These are phyloP conservation scores for Phragmatobia fuliginosa DNA, from an alignment of 2,888 invertebrate species.

Conservation along the genomic window DNA sequence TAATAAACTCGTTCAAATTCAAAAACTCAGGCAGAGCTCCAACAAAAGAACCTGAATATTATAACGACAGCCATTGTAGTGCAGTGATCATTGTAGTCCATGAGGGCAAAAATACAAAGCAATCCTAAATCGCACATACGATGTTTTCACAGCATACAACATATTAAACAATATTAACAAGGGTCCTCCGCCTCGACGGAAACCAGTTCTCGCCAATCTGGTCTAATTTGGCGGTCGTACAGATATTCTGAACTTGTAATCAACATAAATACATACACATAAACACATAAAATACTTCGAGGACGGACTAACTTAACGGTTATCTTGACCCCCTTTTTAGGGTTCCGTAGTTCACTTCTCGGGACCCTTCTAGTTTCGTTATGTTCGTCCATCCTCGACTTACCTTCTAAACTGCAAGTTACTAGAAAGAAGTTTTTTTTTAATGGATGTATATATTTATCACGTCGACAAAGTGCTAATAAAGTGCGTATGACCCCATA, in stretches of 20 bases:
- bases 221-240: conserved; percentile 19
- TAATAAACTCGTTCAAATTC: background rate
- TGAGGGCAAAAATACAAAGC: conserved; percentile 6
- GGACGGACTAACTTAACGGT: conserved; percentile 3
- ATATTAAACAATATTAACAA: background rate
- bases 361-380: too few relatives aligned
- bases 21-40: background rate
- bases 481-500: too few relatives aligned
- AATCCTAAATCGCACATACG: conserved; percentile 10
- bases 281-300: background rate
- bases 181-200: conserved; percentile 17
- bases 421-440: too few relatives aligned
- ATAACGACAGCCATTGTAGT: background rate
- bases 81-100: background rate
- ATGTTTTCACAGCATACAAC: conserved; percentile 10
- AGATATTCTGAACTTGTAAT: background rate
- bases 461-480: too few relatives aligned
- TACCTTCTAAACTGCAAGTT: too few relatives aligned
- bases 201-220: conserved; percentile 22
- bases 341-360: too few relatives aligned
- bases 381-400: too few relatives aligned
- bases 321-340: conserved; percentile 14
- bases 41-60: conserved; percentile 1
- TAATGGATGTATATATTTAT: too few relatives aligned
- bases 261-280: background rate